These are phyloP conservation scores for Agrypnus murinus DNA, from an alignment of 2,888 invertebrate genomes.

Conservation along the genomic window DNA sequence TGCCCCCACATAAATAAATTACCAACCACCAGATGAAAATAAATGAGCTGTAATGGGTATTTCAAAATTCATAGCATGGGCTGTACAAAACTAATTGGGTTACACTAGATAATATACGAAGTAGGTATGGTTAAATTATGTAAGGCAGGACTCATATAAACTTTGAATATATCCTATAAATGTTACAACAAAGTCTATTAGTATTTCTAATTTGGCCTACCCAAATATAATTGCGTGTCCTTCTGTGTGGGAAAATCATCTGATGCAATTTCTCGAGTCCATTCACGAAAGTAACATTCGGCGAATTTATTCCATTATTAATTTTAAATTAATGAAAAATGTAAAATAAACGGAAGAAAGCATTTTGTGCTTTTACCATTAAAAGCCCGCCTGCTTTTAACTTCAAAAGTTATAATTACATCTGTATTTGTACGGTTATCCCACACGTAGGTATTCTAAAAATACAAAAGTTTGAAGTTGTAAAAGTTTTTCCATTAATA, in stretches of 20 bases:
- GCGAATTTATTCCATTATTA: too few relatives aligned
- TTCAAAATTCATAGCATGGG: conserved; percentile 39
- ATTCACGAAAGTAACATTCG: too few relatives aligned
- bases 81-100: conserved; percentile 28
- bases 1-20: conserved; percentile 15
- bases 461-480: conserved; percentile 21
- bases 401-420: conserved; percentile 16
- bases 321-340: neutral
- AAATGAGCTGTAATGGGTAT: conserved; percentile 31
- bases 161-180: conserved; percentile 8
- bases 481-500: conserved; percentile 21
- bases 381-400: neutral
- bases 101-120: conserved; percentile 31
- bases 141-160: conserved; percentile 12
- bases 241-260: too few relatives aligned
- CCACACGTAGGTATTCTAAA: conserved; percentile 17
- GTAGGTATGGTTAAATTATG: conserved; percentile 30
- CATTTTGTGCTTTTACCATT: conserved; percentile 3
- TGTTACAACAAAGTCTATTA: neutral
- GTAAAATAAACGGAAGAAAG: neutral
- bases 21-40: conserved; percentile 7
- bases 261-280: too few relatives aligned
- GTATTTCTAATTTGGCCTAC: neutral
- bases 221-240: neutral
- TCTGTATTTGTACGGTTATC: conserved; percentile 18